These are phyloP conservation scores for Canis aureus DNA, from an alignment of 2,113 vertebrate species.

Conservation along the genomic window DNA sequence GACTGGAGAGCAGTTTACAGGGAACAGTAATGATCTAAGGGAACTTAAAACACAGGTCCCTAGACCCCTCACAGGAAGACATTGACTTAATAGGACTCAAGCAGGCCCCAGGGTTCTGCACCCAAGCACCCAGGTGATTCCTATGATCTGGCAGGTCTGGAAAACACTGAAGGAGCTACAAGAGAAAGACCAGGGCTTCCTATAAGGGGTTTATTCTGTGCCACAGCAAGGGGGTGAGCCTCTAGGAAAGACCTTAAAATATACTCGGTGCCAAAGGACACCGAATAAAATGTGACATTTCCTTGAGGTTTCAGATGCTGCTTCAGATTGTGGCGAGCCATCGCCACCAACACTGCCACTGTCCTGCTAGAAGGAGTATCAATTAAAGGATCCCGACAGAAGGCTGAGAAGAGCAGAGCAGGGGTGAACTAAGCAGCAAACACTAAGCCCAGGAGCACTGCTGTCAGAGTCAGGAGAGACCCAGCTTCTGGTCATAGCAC, in stretches of 20 bases:
- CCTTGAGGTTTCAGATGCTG: background rate
- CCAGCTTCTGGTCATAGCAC: background rate
- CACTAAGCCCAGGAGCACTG: background rate
- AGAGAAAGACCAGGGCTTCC: background rate
- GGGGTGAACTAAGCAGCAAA: background rate
- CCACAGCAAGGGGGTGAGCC: background rate
- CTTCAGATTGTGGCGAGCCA: background rate
- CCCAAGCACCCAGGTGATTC: background rate
- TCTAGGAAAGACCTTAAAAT: background rate
- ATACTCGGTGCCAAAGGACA: background rate
- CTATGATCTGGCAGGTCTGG: background rate
- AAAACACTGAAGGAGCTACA: background rate
- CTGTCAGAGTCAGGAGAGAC: background rate
- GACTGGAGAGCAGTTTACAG: background rate
- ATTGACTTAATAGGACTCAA: background rate
- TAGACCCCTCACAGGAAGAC: background rate
- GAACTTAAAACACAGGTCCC: background rate
- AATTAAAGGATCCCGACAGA: background rate
- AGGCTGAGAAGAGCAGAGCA: background rate
- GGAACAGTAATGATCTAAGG: background rate
- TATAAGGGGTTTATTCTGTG: background rate
- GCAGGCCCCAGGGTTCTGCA: background rate
- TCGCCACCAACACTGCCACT: background rate
- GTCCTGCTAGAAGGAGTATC: background rate
- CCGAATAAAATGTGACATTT: background rate